Evolutionary conservation across 2,113 vertebrate genomes (phyloP).

Genomic region (Leptocoma aspasia): DNA sequence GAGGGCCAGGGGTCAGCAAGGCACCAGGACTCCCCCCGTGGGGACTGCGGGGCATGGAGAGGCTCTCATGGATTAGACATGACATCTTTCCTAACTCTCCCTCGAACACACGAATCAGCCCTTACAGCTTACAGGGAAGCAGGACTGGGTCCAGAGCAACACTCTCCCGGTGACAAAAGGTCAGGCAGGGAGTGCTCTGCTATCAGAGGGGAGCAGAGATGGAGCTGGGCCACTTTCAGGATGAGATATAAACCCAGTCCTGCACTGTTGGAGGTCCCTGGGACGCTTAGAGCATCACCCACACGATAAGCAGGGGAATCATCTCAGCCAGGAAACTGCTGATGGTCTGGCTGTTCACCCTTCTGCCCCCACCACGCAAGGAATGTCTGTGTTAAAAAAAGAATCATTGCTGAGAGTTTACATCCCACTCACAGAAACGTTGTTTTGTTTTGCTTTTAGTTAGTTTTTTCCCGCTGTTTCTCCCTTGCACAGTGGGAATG

Average conservation of each 20-base stretch:
- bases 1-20: background rate
- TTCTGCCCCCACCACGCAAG: accelerated
- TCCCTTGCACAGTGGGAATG: background rate
- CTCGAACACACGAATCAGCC: background rate
- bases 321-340: background rate
- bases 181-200: background rate
- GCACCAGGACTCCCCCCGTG: accelerated
- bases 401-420: background rate
- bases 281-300: background rate
- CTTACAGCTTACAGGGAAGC: background rate
- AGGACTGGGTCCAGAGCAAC: background rate
- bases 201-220: background rate
- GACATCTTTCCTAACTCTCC: background rate
- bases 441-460: background rate
- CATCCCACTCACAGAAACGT: accelerated
- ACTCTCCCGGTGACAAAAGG: accelerated
- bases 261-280: background rate
- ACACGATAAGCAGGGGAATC: background rate
- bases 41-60: accelerated
- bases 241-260: background rate
- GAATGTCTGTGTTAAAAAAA: background rate
- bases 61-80: background rate
- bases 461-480: background rate
- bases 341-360: background rate
- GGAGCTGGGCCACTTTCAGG: background rate